phyloP scores from a whole-genome alignment of 2,113 vertebrate genomes.

The Tursiops truncatus region DNA sequence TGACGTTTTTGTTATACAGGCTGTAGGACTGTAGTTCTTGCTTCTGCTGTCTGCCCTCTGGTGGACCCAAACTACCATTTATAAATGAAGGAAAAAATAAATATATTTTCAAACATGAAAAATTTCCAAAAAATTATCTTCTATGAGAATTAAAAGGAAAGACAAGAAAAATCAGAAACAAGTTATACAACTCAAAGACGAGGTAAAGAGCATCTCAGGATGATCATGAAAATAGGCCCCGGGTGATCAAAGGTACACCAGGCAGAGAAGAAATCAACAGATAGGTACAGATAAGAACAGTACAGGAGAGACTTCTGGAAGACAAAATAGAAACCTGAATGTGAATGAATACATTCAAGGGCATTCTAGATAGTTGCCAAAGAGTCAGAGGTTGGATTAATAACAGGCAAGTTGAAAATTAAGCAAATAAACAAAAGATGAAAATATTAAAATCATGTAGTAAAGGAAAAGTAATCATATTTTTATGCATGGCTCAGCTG shows the following conservation, averaged over 20 bases:
- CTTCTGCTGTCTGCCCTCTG: too few species aligned
- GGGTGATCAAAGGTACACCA: not conserved
- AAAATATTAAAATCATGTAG: not conserved
- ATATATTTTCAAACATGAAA: not conserved
- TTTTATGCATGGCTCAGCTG: not conserved
- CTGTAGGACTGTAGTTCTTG: too few species aligned
- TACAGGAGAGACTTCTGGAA: not conserved
- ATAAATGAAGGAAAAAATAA: not conserved
- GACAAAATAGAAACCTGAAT: not conserved
- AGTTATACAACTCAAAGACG: not conserved
- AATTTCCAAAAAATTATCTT: not conserved
- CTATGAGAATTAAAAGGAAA: not conserved
- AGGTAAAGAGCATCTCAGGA: not conserved
- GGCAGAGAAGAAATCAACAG: not conserved
- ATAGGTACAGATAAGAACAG: not conserved
- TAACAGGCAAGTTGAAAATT: not conserved
- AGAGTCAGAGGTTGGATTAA: not conserved
- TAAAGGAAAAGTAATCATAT: not conserved
- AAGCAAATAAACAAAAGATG: not conserved
- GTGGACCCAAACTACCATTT: not conserved
- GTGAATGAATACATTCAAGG: not conserved
- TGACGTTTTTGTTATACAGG: too few species aligned
- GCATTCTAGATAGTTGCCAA: not conserved
- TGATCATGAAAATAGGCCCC: not conserved
- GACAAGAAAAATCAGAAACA: not conserved